Evolutionary conservation across 2,888 invertebrate genomes (phyloP).

Genomic region (Branchellion lobata): DNA sequence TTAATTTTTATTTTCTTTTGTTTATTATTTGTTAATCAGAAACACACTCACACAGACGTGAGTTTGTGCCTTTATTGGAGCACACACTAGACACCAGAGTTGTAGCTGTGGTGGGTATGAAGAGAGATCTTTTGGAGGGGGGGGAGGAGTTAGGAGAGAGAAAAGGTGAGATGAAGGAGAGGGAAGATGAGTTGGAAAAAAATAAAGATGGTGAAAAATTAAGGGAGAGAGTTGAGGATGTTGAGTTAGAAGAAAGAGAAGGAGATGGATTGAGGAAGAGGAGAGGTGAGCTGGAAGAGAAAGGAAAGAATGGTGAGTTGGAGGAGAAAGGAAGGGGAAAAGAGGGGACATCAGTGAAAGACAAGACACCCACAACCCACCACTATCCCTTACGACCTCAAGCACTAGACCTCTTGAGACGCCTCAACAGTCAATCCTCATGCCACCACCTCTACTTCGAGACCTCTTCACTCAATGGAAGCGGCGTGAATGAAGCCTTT

Average conservation of each 20-base stretch:
- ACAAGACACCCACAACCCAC: not conserved
- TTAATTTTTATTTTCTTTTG: slow-evolving; percentile 20
- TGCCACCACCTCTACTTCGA: slow-evolving; percentile 56
- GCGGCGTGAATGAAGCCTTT: slow-evolving; percentile 58
- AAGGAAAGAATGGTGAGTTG: not conserved
- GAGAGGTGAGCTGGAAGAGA: not conserved
- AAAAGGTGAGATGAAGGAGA: no score
- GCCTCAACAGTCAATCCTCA: not conserved
- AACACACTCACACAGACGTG: slow-evolving; percentile 56
- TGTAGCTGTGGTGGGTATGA: slow-evolving; percentile 59
- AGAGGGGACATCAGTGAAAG: not conserved
- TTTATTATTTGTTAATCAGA: not conserved
- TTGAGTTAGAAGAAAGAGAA: slow-evolving; percentile 46
- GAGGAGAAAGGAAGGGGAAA: no score
- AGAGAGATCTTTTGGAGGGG: slow-evolving; percentile 55
- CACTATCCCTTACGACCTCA: not conserved
- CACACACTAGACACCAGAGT: slow-evolving; percentile 58
- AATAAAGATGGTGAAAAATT: no score
- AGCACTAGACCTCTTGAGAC: not conserved
- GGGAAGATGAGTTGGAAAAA: no score
- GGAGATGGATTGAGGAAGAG: no score
- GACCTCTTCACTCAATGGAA: slow-evolving; percentile 58
- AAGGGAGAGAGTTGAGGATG: slow-evolving; percentile 51
- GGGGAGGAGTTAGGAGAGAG: slow-evolving; percentile 49
- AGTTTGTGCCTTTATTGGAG: slow-evolving; percentile 58